Evolutionary conservation across 2,888 invertebrate species (phyloP), one percentile per base, ranked within the genome.

Genomic region (Lasioglossum leucozonium): DNA sequence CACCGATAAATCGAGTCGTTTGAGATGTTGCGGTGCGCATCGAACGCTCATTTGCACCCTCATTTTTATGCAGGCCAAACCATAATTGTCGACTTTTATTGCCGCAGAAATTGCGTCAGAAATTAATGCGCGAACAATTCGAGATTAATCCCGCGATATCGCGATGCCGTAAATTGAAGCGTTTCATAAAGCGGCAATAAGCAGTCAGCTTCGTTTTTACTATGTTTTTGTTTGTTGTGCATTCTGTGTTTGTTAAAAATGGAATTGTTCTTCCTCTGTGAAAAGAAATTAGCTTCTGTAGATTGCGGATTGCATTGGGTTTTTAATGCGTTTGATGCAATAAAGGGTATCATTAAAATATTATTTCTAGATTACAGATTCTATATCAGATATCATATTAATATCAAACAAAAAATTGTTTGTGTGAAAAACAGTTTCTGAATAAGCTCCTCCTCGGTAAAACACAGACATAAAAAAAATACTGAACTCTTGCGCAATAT

Each of bases 41-140:
- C 37, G 22, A 30, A 62, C 40, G 40, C 30, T 67, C 11, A 30
- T 67, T 37, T 37, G 10, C 22, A 11, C 22, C 4, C 40, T 37
- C 34, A 65, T 30, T 65, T 65, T 18, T 65, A 34, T 65, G 65
- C 65, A 65, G 10, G 22, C 18, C 18, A 8, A 22, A 11, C 4
- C 37, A n/a, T 37, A 69, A 69, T 69, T 69, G 67, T 69, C 40
- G 22, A n/a, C 37, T 40, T 37, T 40, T 11, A 37, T 69, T 69
- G 22, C 22, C 34, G 6, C 30, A 18, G 34, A 22, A 34, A 18
- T 18, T 67, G 62, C 30, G n/a, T n/a, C 62, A 6, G 62, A 62
- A 62, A 62, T 30, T 62, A 62, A n/a, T 55, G 51, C n/a, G 51
- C 22, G 51, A 55, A 62, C 6, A 62, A 62, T 62, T 62, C 30